Evolutionary conservation across 1,140 invertebrate genomes (phyloP), one percentile per base, ranked within the genome.

Genomic region (Drosophila cardini): DNA sequence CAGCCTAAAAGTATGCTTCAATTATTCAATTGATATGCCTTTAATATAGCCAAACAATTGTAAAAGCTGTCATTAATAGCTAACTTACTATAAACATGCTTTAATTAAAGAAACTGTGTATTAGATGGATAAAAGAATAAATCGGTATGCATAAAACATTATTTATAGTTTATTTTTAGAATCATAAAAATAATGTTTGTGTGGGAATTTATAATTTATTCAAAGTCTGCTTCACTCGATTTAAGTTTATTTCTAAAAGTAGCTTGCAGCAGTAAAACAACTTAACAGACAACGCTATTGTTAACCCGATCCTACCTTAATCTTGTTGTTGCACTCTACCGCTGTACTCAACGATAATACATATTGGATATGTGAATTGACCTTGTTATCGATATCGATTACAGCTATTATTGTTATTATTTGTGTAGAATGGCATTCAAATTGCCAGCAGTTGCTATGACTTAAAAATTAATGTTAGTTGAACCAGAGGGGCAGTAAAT

Each of bases 371-470:
- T n/a, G 38, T 13, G n/a, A 40, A 34, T 52, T 34, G 30, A 34
- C 48, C 48, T 32, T 52, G 48, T 15, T 52, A 34, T 52, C 48
- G 48, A 40, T 52, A 61, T 40, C 56, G 26, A 61, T 52, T 52
- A 42, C 6, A 21, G 15, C 10, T 10, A 40, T 38, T 38, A 10
- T 4, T 26, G 21, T 26, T 26, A 21, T 21, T 21, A 26, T 4
- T 26, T 26, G 21, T 46, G 30, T 36, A 18, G 0, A 42, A 36
- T 40, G 53, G 6, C 52, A 65, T 57, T 65, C 53, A 67, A 72
- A 72, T 58, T 26, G 30, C 50, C 38, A 52, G 45, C 52, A 53
- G 52, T 64, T 50, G 43, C 57, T 50, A 50, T 57, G 61, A 40
- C 52, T 57, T 13, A 34, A 36, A 42, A 61, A 26, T 16, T 26